Evolutionary conservation across 2,888 invertebrate species (phyloP).

Genomic region (Melangyna quadrimaculata): DNA sequence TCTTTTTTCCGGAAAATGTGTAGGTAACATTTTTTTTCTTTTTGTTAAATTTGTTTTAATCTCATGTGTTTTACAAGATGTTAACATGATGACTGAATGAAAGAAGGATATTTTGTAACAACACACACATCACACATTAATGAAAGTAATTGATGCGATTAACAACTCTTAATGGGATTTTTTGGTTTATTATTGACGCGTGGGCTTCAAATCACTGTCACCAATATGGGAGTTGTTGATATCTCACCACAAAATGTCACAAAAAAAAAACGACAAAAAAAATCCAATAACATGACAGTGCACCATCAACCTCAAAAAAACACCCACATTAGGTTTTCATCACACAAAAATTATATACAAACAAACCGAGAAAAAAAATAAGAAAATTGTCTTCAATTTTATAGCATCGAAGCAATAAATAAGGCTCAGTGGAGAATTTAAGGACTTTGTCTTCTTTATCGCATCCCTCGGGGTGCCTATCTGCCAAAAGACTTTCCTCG

Average conservation of each 20-base stretch:
- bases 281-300: slow-evolving; percentile 18
- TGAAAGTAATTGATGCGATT: slow-evolving; percentile 34
- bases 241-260: neutral
- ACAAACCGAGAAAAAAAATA: neutral
- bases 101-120: slow-evolving; percentile 4
- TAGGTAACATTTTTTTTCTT: slow-evolving; percentile 1
- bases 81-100: slow-evolving; percentile 7
- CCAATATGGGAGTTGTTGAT: neutral
- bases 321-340: neutral
- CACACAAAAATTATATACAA: neutral
- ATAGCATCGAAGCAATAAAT: slow-evolving; percentile 32
- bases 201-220: slow-evolving; percentile 20
- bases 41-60: slow-evolving; percentile 3
- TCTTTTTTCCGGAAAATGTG: neutral
- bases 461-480: neutral
- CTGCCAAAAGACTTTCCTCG: neutral
- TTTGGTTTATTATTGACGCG: neutral
- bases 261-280: neutral
- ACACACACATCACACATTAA: neutral
- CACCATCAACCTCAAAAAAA: neutral
- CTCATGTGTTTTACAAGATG: slow-evolving; percentile 31
- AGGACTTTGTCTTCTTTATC: slow-evolving; percentile 42
- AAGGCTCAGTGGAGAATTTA: slow-evolving; percentile 51
- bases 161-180: slow-evolving; percentile 33
- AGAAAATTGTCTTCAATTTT: slow-evolving; percentile 14